Conservation (phyloP, 2,888 invertebrate genomes). For the Hemithea aestivaria region DNA sequence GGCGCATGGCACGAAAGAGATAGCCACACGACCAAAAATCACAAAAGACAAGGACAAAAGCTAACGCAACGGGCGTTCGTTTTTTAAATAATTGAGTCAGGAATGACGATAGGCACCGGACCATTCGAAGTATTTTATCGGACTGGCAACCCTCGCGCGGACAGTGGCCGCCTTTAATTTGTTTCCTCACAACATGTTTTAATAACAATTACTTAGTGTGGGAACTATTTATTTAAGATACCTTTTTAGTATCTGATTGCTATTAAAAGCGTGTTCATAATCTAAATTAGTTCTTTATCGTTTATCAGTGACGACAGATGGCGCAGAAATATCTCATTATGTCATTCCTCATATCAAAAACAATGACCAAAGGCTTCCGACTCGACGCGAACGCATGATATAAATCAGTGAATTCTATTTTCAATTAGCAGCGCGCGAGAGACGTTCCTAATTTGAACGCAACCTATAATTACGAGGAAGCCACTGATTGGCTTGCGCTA, state of each 20-base stretch:
- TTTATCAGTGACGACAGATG: constrained; percentile 4
- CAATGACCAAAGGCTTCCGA: constrained; percentile 53
- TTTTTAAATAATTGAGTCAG: constrained; percentile 76
- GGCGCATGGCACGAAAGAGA: constrained; percentile 58
- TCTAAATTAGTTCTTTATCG: constrained; percentile 2
- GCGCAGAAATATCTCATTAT: constrained; percentile 33
- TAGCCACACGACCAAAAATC: constrained; percentile 42
- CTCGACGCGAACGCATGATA: constrained; percentile 49
- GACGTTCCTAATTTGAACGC: constrained; percentile 70
- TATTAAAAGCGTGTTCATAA: no score
- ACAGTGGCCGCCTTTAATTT: constrained; percentile 67
- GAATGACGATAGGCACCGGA: constrained; percentile 74
- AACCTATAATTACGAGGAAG: constrained; percentile 66
- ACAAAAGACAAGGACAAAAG: constrained; percentile 53
- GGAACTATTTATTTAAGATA: constrained; percentile 1
- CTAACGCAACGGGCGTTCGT: constrained; percentile 56
- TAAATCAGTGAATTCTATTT: constrained; percentile 67
- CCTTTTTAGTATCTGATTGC: not conserved
- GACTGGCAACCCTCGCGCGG: constrained; percentile 65
- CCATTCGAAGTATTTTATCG: constrained; percentile 70
- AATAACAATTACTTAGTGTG: constrained; percentile 9
- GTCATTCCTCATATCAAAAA: constrained; percentile 38
- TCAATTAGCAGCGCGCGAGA: constrained; percentile 62
- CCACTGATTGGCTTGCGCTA: constrained; percentile 56
- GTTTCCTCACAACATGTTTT: constrained; percentile 47